phyloP scores from a whole-genome alignment of 1,140 invertebrate species.

The Rhizoglyphus robini region DNA sequence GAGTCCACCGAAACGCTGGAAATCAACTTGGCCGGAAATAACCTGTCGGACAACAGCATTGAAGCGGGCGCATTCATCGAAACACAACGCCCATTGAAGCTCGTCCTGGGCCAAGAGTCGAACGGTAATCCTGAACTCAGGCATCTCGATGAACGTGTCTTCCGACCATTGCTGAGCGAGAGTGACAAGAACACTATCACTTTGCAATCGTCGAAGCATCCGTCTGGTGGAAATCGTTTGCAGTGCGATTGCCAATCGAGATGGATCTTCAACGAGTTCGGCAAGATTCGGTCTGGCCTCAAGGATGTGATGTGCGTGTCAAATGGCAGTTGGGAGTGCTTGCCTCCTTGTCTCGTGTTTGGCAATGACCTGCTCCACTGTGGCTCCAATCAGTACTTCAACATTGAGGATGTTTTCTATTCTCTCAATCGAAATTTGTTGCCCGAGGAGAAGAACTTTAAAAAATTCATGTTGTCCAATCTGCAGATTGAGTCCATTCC shows the following conservation, averaged over 20 bases:
- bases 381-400: slow-evolving; percentile 17
- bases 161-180: slow-evolving; percentile 16
- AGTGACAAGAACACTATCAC: slow-evolving; percentile 10
- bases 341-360: slow-evolving; percentile 15
- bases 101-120: slow-evolving; percentile 2
- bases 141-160: slow-evolving; percentile 16
- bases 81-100: slow-evolving; percentile 3
- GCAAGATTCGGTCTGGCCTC: slow-evolving; percentile 1
- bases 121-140: slow-evolving; percentile 9
- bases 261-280: slow-evolving; percentile 17
- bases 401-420: slow-evolving; percentile 12
- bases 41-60: slow-evolving; percentile 9
- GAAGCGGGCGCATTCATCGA: slow-evolving; percentile 8
- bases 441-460: slow-evolving; percentile 8
- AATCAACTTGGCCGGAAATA: slow-evolving; percentile 20
- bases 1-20: slow-evolving; percentile 11
- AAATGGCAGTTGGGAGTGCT: slow-evolving; percentile 18
- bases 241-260: slow-evolving; percentile 14
- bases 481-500: slow-evolving; percentile 8
- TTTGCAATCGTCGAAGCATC: slow-evolving; percentile 5
- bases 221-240: background rate
- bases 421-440: slow-evolving; percentile 1
- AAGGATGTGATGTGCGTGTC: slow-evolving; percentile 15
- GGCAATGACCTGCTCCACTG: slow-evolving; percentile 15
- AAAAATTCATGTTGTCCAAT: slow-evolving; percentile 12